phyloP scores from a whole-genome alignment of 2,113 vertebrate species.

The Callithrix jacchus region DNA sequence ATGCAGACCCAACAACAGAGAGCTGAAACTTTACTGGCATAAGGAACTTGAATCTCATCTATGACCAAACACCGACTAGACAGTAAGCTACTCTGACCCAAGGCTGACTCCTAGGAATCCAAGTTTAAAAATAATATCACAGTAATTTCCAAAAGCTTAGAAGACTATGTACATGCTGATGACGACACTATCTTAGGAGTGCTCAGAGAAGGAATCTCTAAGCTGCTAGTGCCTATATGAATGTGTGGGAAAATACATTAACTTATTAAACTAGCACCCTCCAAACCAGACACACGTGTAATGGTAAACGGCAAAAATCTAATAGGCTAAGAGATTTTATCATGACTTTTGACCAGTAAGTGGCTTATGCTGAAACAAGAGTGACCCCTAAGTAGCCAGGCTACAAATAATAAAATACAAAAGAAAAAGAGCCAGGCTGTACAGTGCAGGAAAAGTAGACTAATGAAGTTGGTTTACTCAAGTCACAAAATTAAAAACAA shows the following conservation, averaged over 20 bases:
- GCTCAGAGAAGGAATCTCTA: background rate
- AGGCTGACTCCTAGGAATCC: background rate
- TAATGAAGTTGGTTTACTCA: background rate
- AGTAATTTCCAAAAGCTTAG: background rate
- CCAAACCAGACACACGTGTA: background rate
- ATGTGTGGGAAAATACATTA: background rate
- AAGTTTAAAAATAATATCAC: background rate
- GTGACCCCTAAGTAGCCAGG: background rate
- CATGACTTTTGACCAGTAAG: background rate
- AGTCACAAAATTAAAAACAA: background rate
- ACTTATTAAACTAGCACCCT: background rate
- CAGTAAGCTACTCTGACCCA: background rate
- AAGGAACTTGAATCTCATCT: background rate
- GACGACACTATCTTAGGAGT: background rate
- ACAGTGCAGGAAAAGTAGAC: background rate
- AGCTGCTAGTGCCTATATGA: background rate
- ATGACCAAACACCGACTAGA: background rate
- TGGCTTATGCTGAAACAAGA: background rate
- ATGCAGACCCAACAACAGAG: background rate
- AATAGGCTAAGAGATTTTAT: background rate
- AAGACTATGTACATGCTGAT: background rate
- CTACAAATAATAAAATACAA: background rate
- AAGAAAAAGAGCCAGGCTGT: background rate
- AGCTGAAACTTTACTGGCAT: background rate
- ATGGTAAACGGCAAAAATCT: background rate